Base-by-base conservation (phyloP, 2,888 invertebrate species). In the Lycocerus yunnanus region DNA sequence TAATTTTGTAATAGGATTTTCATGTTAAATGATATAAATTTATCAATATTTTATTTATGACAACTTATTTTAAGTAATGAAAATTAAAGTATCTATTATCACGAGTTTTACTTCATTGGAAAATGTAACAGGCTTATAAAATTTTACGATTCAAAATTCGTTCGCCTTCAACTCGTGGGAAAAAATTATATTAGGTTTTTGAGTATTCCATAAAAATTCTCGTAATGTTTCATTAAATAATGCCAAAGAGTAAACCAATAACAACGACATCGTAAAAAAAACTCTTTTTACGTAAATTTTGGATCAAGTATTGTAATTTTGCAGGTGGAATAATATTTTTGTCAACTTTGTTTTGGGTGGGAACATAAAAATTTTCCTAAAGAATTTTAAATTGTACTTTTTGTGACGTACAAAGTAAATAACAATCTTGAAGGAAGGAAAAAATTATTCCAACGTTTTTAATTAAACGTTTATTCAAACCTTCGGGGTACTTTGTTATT, bases 111-210 rank as follows among this genome's bases (percentile, higher is more conserved):
- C 15, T 66, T 66, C 68, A 61, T 70, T 58, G 18, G 15, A 70
- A 63, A 69, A 16, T 15, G 61, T 27, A 69, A 69, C 58, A 63
- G 43, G 61, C 63, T 70, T 70, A 70, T 65, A 70, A 70, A 70
- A 70, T 66, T 70, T 70, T 43, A 63, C 18, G n/a, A 15, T 61
- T 14, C 20, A 65, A 61, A 70, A 70, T 58, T 16, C n/a, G 18
- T 18, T 15, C 69, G 43, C 63, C 43, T 70, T 43, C 16, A 43
- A 15, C 65, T 43, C 43, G n/a, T 24, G 15, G 69, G 69, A 15
- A 65, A 70, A 70, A 63, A 61, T 27, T 63, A 20, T 15, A 63
- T 63, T 18, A 8, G 20, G n/a, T 18, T 18, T 61, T 63, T 18
- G 20, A 20, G 61, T 63, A 43, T 43, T 43, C 43, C n/a, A 43